Conservation (phyloP, 2,888 invertebrate genomes). For the Apamea crenata region DNA sequence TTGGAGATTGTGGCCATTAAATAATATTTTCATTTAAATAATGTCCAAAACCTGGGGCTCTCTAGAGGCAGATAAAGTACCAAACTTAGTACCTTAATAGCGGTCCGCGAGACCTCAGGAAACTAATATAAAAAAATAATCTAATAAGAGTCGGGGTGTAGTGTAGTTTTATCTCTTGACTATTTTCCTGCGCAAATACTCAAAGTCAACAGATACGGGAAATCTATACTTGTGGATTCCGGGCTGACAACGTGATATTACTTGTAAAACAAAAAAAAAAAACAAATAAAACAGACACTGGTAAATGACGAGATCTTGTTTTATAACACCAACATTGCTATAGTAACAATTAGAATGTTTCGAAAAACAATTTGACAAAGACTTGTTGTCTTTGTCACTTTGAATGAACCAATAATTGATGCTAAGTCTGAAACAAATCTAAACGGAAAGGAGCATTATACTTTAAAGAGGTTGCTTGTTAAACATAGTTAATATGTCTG, state of each 20-base stretch:
- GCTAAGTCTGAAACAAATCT: neutral
- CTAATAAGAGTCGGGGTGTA: neutral
- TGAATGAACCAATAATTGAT: neutral
- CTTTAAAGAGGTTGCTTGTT: constrained; percentile 21
- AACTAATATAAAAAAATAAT: neutral
- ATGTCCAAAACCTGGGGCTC: neutral
- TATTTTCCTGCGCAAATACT: constrained; percentile 26
- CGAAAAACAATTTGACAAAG: neutral
- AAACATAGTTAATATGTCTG: constrained; percentile 3
- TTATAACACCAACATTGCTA: neutral
- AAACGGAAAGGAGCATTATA: constrained; percentile 8
- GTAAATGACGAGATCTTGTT: neutral
- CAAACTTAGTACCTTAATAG: neutral
- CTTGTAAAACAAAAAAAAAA: constrained; percentile 9
- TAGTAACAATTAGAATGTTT: neutral
- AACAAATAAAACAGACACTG: constrained; percentile 19
- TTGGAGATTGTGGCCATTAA: neutral
- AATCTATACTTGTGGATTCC: constrained; percentile 10
- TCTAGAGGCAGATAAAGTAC: neutral
- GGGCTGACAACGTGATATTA: constrained; percentile 18
- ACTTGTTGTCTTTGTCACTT: neutral
- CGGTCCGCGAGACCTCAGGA: neutral
- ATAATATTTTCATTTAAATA: neutral
- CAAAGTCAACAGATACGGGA: constrained; percentile 21
- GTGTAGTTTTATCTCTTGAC: neutral